Conservation (phyloP, 2,113 vertebrate species). For the Gavia stellata region DNA sequence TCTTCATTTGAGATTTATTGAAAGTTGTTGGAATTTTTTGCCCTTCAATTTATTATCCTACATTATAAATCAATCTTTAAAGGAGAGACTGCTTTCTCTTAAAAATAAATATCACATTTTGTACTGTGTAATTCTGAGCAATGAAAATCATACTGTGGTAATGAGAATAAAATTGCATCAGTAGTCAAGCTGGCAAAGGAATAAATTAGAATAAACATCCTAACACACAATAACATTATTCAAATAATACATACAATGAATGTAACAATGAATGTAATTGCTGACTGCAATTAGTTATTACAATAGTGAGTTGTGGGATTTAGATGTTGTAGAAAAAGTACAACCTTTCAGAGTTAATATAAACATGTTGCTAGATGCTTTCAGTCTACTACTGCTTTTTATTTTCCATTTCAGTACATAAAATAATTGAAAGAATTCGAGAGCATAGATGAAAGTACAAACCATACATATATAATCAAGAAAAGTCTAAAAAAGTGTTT, state of each 20-base stretch:
- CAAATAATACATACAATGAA: neutral
- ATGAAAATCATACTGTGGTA: neutral
- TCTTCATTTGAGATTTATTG: neutral
- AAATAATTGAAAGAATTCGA: neutral
- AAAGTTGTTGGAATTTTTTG: neutral
- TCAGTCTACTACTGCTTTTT: neutral
- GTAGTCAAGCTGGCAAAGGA: neutral
- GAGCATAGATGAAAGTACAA: neutral
- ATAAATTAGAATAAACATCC: neutral
- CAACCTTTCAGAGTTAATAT: neutral
- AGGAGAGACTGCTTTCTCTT: neutral
- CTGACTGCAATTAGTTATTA: neutral
- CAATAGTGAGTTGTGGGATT: neutral
- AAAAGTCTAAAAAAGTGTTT: neutral
- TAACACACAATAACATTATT: neutral
- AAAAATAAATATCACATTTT: neutral
- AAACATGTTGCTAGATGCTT: neutral
- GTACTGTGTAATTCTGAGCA: constrained; percentile 12
- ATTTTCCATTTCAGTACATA: neutral
- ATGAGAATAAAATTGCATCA: constrained; percentile 25
- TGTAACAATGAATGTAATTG: too few relatives aligned
- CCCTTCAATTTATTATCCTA: neutral
- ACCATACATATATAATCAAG: neutral
- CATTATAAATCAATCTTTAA: neutral
- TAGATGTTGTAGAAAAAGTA: neutral